These are phyloP conservation scores for Otus scops DNA, from an alignment of 2,797 vertebrate species.

Conservation along the genomic window DNA sequence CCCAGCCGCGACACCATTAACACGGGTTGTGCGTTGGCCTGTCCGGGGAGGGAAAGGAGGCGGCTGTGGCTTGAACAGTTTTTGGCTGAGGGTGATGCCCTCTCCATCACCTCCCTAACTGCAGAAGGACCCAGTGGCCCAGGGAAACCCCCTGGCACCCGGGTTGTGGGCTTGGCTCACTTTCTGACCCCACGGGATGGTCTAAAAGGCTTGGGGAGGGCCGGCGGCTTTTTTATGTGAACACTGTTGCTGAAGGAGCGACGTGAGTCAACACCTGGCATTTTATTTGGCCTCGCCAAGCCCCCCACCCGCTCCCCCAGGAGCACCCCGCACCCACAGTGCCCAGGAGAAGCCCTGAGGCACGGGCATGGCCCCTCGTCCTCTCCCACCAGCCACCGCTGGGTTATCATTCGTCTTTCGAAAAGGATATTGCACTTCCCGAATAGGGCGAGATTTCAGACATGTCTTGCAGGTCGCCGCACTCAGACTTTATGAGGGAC, in stretches of 20 bases:
- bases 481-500: slow-evolving; percentile 97
- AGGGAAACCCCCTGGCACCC: background rate
- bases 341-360: background rate
- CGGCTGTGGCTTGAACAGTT: rapidly evolving
- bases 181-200: rapidly evolving
- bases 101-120: background rate
- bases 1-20: background rate
- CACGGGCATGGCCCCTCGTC: rapidly evolving
- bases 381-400: background rate
- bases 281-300: background rate
- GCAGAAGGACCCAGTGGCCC: background rate
- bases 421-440: slow-evolving; percentile 99
- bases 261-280: background rate
- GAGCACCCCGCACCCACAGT: background rate
- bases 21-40: rapidly evolving
- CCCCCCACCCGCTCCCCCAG: rapidly evolving
- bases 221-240: background rate
- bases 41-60: background rate
- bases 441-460: slow-evolving; percentile 96
- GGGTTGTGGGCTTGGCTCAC: background rate
- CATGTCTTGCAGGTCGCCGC: slow-evolving; percentile 96
- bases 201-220: background rate
- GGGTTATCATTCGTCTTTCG: background rate
- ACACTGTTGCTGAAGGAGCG: background rate
- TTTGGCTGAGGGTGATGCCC: background rate